phyloP scores from a whole-genome alignment of 2,113 vertebrate species.

The Saguinus imperator region DNA sequence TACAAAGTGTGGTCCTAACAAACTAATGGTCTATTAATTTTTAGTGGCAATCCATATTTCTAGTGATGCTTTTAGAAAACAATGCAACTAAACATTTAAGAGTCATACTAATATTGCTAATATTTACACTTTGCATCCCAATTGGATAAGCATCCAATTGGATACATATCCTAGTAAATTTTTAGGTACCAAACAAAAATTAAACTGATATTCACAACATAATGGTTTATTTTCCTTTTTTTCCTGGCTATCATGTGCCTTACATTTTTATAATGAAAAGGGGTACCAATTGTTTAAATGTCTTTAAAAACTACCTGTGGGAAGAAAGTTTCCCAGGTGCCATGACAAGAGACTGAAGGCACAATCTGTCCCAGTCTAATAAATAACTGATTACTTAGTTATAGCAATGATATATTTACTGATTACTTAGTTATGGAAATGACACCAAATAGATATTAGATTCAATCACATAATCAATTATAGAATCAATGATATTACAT shows the following conservation, averaged over 20 bases:
- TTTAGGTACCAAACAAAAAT: not conserved
- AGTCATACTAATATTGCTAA: not conserved
- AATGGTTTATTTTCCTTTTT: not conserved
- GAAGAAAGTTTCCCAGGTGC: too few relatives aligned
- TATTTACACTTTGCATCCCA: not conserved
- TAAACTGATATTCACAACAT: not conserved
- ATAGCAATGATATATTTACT: too few relatives aligned
- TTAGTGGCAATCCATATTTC: not conserved
- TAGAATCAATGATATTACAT: too few relatives aligned
- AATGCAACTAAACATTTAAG: not conserved
- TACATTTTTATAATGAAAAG: not conserved
- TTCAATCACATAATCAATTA: too few relatives aligned
- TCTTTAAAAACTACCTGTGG: not conserved
- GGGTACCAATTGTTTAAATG: not conserved
- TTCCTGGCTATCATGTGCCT: not conserved
- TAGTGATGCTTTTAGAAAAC: not conserved
- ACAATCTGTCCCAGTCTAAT: too few relatives aligned
- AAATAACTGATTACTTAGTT: too few relatives aligned
- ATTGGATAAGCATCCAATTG: not conserved
- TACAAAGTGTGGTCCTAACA: not conserved
- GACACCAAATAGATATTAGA: too few relatives aligned
- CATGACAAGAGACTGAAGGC: too few relatives aligned
- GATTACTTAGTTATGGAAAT: too few relatives aligned
- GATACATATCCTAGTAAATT: not conserved
- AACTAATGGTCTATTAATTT: not conserved